Conservation (phyloP, 2,113 vertebrate genomes). For the Zeus faber region DNA sequence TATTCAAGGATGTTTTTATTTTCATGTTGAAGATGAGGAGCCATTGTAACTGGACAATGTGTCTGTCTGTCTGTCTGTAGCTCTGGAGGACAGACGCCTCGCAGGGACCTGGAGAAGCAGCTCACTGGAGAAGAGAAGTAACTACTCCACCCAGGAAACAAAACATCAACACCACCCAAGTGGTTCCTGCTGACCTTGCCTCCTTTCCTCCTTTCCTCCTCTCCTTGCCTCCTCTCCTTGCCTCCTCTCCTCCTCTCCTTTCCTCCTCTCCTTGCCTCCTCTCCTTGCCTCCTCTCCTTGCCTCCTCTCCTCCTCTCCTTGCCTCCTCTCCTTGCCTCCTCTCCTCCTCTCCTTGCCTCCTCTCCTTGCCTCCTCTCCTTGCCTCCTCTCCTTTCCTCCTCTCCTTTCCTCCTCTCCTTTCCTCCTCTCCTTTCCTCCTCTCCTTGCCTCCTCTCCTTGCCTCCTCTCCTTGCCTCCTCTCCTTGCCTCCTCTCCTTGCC, state of each 20-base stretch:
- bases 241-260: too few species aligned
- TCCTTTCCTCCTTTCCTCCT: neutral
- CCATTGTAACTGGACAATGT: too few species aligned
- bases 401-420: too few species aligned
- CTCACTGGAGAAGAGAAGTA: slow-evolving; percentile 97
- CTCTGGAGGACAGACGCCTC: slow-evolving; percentile 94
- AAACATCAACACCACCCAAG: neutral
- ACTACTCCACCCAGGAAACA: too few species aligned
- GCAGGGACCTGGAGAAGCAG: slow-evolving; percentile 95
- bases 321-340: too few species aligned
- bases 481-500: too few species aligned
- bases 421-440: neutral
- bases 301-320: too few species aligned
- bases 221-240: neutral
- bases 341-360: neutral
- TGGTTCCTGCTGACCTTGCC: neutral
- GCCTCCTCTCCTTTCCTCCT: too few species aligned
- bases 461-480: too few species aligned
- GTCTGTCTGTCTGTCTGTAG: slow-evolving; percentile 58
- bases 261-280: neutral
- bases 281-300: neutral
- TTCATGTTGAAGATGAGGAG: neutral
- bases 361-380: neutral
- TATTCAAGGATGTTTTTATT: neutral
- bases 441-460: neutral